phyloP scores from a whole-genome alignment of 2,113 vertebrate species.

The Glaucidium brasilianum region DNA sequence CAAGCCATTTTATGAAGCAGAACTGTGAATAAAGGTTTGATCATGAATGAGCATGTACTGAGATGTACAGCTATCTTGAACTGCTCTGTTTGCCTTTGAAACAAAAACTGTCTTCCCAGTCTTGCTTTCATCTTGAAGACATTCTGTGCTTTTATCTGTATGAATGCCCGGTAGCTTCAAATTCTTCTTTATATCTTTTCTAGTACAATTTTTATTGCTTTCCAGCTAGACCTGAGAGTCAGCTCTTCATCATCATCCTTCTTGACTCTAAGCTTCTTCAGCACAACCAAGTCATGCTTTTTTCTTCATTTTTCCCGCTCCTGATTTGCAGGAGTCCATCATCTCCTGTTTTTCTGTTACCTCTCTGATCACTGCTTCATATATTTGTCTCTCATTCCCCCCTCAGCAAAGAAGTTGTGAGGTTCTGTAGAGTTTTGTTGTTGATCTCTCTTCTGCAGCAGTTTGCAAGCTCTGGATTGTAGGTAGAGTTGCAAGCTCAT shows the following conservation, averaged over 20 bases:
- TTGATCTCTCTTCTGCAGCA: not conserved
- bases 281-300: not conserved
- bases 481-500: not conserved
- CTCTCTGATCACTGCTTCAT: not conserved
- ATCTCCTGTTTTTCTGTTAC: not conserved
- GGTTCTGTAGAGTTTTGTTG: not conserved
- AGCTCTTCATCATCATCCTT: not conserved
- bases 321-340: not conserved
- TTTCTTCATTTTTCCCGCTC: not conserved
- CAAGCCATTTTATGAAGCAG: not conserved
- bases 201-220: not conserved
- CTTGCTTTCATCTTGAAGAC: not conserved
- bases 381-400: not conserved
- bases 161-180: not conserved
- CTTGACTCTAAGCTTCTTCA: not conserved
- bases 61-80: not conserved
- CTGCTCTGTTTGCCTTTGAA: not conserved
- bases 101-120: not conserved
- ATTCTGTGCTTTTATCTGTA: not conserved
- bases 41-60: not conserved
- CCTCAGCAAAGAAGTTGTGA: not conserved
- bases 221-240: not conserved
- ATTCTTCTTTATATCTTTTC: not conserved
- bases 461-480: not conserved
- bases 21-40: not conserved